A percentile compares a stretch with the other conserved stretches of the same genome.
phyloP scores from a whole-genome alignment of 2,113 vertebrate species.

The Heptranchias perlo region DNA sequence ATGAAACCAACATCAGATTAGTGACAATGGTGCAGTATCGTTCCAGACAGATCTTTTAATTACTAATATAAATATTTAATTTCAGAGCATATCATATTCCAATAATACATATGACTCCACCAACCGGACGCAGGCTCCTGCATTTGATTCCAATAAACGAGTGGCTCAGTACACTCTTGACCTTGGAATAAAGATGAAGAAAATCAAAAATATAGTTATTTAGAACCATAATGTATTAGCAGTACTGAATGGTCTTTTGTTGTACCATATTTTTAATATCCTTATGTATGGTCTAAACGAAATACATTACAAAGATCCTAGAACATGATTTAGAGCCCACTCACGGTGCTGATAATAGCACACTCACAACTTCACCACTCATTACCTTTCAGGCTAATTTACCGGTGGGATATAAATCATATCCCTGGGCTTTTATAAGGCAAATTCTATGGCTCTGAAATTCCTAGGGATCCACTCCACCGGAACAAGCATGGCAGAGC shows the following conservation, averaged over 20 bases:
- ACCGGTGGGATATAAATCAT: background rate
- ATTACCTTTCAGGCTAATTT: background rate
- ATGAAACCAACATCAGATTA: background rate
- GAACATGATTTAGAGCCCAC: background rate
- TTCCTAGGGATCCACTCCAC: background rate
- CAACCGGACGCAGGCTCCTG: background rate
- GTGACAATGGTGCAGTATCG: background rate
- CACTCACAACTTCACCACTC: background rate
- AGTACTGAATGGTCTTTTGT: background rate
- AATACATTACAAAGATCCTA: background rate
- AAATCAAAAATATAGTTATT: background rate
- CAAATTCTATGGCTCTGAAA: background rate
- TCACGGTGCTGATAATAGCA: background rate
- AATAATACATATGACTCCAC: background rate
- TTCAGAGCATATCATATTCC: background rate
- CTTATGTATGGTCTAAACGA: no score
- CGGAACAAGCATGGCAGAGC: background rate
- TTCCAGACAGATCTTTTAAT: background rate
- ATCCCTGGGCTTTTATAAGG: background rate
- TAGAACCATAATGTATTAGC: background rate
- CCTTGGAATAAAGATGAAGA: background rate
- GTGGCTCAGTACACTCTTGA: background rate
- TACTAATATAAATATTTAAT: background rate
- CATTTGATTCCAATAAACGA: background rate
- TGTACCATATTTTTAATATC: background rate